Base-by-base conservation (phyloP, 2,888 invertebrate species). In the Endomychus coccineus region DNA sequence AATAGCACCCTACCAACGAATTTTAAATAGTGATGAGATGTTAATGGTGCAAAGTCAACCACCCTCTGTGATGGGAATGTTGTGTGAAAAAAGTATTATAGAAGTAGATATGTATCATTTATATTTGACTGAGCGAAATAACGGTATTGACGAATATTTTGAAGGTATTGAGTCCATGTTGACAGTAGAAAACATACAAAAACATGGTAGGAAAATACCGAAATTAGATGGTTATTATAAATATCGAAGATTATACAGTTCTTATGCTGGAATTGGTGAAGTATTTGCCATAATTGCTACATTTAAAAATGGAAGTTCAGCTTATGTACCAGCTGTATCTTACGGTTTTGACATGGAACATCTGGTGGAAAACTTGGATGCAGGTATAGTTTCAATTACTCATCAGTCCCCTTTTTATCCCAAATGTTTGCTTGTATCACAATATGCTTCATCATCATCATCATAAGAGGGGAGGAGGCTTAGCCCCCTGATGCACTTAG, bases 281-380 rank as follows among this genome's bases (percentile, higher is more conserved):
- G 64, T 80, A 25, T 78, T 72, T 54, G 75, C 69, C 0, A 70
- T 74, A 1, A 61, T 81, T 2, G 77, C 75, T 3, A 64, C 55
- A 10, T 63, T 59, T 47, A 58, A 52, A 14, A 54, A 61, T 38
- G 38, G 52, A 6, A 73, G 71, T 44, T 70, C 79, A 1, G 74
- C 79, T 2, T 86, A 87, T 56, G 74, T 83, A 1, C 83, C 86
- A 1, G 66, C 70, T 2, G 66, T 74, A 30, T 75, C 77, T 1
- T 85, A 83, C 52, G 79, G 74, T 1, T 22, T 24, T 6, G 38
- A 38, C 16, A 17, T 37, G n/a, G 24, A 37, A 17, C 12, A 25
- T 27, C 27, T 37, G 4, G 31, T 37, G 4, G 21, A 19, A 6
- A 37, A 32, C 14, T 17, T 30, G 2, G n/a, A 36, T 5, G 11